Base-by-base conservation (phyloP, 2,888 invertebrate genomes). In the Lepeophtheirus nordmannii region DNA sequence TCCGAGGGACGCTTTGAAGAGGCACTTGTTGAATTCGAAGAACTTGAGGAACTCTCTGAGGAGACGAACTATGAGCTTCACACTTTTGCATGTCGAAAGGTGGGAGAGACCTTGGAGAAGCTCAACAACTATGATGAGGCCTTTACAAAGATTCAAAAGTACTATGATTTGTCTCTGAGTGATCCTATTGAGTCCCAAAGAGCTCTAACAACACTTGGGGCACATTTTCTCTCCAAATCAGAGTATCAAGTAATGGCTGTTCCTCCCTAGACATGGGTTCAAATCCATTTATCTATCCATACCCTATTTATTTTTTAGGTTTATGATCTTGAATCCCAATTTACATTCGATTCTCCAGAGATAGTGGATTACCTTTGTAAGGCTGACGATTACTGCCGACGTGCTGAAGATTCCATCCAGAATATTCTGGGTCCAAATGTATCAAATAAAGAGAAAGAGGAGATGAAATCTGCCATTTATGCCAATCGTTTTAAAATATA, bases 1-100 rank as follows among this genome's bases (percentile, higher is more conserved):
- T 46, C 53, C 53, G 53, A 46, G 53, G 53, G 53, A n/a, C 53
- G 53, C 53, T 17, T 46, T 14, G 53, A 46, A 17, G 53, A 46
- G 8, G 53, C 53, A 14, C 53, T 46, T 17, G n/a, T 14, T 14
- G 53, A 46, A 17, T 46, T 46, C 8, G 53, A 46, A 17, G 53
- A 46, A 17, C 17, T 46, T 5, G 53, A 14, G 14, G n/a, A n/a
- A n/a, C 53, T 46, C 53, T 46, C 53, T 8, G 5, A 46, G 17
- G 53, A 17, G 53, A 46, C 2, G 17, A 30, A 30, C 30, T 7
- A 30, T 30, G 53, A 46, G 8, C 53, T 46, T 14, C n/a, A 46
- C n/a, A 17, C 53, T 17, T 46, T 46, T 46, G 53, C 53, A 14
- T 46, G 17, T 46, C 53, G 53, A n/a, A 46, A 46, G 53, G 53